These are phyloP conservation scores for Leptinotarsa texana DNA, from an alignment of 1,140 invertebrate species.

Conservation along the genomic window DNA sequence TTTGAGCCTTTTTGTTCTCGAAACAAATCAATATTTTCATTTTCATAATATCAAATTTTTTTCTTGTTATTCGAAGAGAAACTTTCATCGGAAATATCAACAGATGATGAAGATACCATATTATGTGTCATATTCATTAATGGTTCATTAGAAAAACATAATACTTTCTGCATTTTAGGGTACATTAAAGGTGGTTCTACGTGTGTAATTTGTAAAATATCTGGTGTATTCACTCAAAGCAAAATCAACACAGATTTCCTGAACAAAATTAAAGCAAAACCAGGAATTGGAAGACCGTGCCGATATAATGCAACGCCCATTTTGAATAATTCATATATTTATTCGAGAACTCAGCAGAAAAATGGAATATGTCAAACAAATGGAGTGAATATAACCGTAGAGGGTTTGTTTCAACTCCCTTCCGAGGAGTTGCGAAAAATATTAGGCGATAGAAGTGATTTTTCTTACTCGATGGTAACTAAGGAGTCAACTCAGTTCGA, in stretches of 20 bases:
- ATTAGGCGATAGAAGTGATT: slow-evolving; percentile 29
- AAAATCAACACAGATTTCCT: slow-evolving; percentile 25
- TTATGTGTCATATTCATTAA: not conserved
- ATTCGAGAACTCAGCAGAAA: slow-evolving; percentile 26
- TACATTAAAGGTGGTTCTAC: slow-evolving; percentile 19
- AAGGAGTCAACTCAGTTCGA: slow-evolving; percentile 7
- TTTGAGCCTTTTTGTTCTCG: too few species aligned
- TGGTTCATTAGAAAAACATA: not conserved
- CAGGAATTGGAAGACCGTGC: slow-evolving; percentile 46
- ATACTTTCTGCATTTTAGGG: not conserved
- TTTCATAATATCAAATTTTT: too few species aligned
- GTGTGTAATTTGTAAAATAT: slow-evolving; percentile 22
- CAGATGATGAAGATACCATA: too few species aligned
- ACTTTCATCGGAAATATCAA: too few species aligned
- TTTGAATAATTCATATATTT: slow-evolving; percentile 21
- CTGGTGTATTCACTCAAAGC: slow-evolving; percentile 23
- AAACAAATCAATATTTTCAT: too few species aligned
- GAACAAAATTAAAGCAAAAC: slow-evolving; percentile 39
- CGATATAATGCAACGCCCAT: slow-evolving; percentile 36
- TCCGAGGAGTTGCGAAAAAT: slow-evolving; percentile 37
- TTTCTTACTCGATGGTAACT: slow-evolving; percentile 22
- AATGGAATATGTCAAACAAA: slow-evolving; percentile 1
- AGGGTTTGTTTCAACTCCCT: slow-evolving; percentile 42
- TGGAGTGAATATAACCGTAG: slow-evolving; percentile 35
- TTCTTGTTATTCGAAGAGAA: too few species aligned